These are phyloP conservation scores for Lottia scabra DNA, from an alignment of 2,888 invertebrate genomes.

Conservation along the genomic window DNA sequence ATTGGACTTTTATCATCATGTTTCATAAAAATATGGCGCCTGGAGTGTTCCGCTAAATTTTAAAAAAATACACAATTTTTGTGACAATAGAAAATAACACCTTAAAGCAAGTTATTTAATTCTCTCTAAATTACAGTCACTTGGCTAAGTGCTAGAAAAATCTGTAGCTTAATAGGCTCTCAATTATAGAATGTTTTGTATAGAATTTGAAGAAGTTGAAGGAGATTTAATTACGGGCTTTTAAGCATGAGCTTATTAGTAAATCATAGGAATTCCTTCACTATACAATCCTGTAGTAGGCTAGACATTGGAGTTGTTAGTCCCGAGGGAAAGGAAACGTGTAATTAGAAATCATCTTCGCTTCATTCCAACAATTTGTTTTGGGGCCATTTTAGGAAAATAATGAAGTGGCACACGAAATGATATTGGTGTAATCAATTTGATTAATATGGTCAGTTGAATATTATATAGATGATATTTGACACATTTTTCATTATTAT, in stretches of 20 bases:
- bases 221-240: neutral
- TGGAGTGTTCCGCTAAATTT: no score
- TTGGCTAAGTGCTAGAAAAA: no score
- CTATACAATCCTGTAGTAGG: neutral
- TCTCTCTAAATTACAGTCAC: no score
- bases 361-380: conserved; percentile 1
- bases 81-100: no score
- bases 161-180: no score
- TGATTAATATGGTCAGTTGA: neutral
- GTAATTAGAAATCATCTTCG: conserved; percentile 1
- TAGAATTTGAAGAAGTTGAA: neutral
- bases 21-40: no score
- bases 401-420: neutral
- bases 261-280: neutral
- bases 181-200: no score
- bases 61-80: no score
- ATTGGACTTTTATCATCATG: no score
- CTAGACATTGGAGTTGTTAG: neutral
- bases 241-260: neutral
- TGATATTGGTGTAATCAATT: neutral
- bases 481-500: no score
- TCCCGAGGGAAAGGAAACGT: neutral
- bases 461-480: neutral
- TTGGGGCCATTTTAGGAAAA: neutral
- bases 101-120: no score